Base-by-base conservation (phyloP, 1,140 invertebrate species). In the Macrobrachium rosenbergii region DNA sequence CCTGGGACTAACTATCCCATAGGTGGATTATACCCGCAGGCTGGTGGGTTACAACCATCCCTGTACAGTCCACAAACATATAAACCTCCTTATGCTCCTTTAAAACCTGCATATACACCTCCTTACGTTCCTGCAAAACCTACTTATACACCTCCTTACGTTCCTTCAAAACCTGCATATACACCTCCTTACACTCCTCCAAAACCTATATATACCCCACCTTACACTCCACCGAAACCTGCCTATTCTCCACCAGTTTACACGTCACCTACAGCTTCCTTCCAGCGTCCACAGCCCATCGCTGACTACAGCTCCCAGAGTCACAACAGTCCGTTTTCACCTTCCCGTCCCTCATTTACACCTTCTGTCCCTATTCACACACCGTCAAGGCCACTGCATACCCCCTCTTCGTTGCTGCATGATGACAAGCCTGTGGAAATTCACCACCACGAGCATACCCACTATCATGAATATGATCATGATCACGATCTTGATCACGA, bases 381-480 rank as follows among this genome's bases (percentile, higher is more conserved):
- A 10, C 77, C 77, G 1, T 21, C 12, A 0, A 79, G n/a, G 69
- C 69, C 69, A 52, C 52, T 52, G 52, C 52, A 52, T 12, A 52
- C 8, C 52, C 52, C 77, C 63, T 28, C 16, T 62, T 23, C 77
- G 28, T 23, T 23, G 5, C 59, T 16, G 16, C 77, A 62, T 28
- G 69, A 28, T 52, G 19, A 21, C 8, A 80, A 78, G 43, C 75
- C 63, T 21, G 58, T 80, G 28, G 28, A 87, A 37, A 10, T 77
- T 19, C 80, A 82, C 86, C 80, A 82, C 62, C 86, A 88, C 80
- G 67, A 82, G 43, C 86, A 88, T 81, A 77, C 79, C 23, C 86
- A 88, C 86, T 77, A 21, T 73, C 86, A 83, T 45, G 37, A 78
- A n/a, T 72, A 87, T 72, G 58, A 82, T 21, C 78, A 83, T 45